phyloP scores from a whole-genome alignment of 2,888 invertebrate genomes.

The Fabriciana adippe region DNA sequence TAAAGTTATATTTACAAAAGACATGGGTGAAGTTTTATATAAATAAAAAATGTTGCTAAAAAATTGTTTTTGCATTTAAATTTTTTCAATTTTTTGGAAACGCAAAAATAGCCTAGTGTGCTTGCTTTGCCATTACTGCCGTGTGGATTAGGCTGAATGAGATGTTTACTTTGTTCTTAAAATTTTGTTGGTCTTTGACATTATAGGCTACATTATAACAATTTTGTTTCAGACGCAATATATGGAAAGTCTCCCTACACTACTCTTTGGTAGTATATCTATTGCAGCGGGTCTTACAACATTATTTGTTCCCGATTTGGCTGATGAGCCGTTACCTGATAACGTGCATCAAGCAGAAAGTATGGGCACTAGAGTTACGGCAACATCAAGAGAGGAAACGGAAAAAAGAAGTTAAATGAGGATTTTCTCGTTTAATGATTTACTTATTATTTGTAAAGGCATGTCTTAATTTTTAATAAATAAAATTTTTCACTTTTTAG shows the following conservation, averaged over 20 bases:
- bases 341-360: conserved; percentile 46
- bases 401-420: not conserved
- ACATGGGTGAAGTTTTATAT: too few species aligned
- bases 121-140: too few species aligned
- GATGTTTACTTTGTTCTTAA: not conserved
- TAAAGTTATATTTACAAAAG: too few species aligned
- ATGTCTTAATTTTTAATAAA: too few species aligned
- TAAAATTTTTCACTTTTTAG: too few species aligned
- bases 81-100: too few species aligned
- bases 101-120: too few species aligned
- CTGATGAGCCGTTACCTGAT: conserved; percentile 65
- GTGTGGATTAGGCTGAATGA: too few species aligned
- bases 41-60: too few species aligned
- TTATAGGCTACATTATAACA: not conserved
- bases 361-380: conserved; percentile 31
- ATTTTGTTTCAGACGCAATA: conserved; percentile 55
- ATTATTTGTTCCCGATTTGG: conserved; percentile 64
- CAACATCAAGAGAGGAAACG: not conserved
- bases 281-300: conserved; percentile 60
- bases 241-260: conserved; percentile 62
- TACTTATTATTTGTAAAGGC: too few species aligned
- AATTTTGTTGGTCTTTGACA: not conserved
- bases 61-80: too few species aligned
- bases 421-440: too few species aligned
- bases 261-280: conserved; percentile 65